Evolutionary conservation across 1,140 invertebrate genomes (phyloP).

Genomic region (Drosophila kepulauana): DNA sequence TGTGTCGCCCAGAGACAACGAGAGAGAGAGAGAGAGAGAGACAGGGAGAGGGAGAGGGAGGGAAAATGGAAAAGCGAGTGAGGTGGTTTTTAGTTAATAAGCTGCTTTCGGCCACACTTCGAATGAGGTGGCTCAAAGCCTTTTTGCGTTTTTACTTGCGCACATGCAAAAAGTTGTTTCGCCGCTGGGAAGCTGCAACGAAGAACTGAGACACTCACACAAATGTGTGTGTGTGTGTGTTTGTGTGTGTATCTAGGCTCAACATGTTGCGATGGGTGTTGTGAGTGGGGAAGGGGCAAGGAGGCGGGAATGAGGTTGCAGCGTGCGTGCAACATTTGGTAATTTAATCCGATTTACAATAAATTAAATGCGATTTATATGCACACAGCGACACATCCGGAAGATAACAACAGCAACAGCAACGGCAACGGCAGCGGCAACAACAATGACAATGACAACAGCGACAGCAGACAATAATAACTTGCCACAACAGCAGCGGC

Average conservation of each 20-base stretch:
- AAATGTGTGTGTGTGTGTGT: neutral
- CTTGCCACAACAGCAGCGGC: slow-evolving; percentile 54
- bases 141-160: slow-evolving; percentile 5
- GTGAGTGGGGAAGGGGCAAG: neutral
- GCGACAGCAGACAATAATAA: slow-evolving; percentile 68
- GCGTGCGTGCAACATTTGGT: slow-evolving; percentile 80
- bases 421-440: slow-evolving; percentile 38
- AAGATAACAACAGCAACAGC: slow-evolving; percentile 74
- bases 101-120: slow-evolving; percentile 69
- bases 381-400: slow-evolving; percentile 83
- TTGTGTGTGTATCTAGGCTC: neutral
- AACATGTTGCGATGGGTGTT: too few relatives aligned
- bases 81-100: slow-evolving; percentile 65
- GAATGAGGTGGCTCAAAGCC: slow-evolving; percentile 49
- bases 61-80: slow-evolving; percentile 7
- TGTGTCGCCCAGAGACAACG: slow-evolving; percentile 16
- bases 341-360: slow-evolving; percentile 84
- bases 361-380: slow-evolving; percentile 84
- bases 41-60: neutral
- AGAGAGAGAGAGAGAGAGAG: slow-evolving; percentile 10
- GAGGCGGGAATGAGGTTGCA: slow-evolving; percentile 6
- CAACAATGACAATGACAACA: slow-evolving; percentile 51
- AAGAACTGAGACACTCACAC: slow-evolving; percentile 6
- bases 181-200: neutral
- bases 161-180: slow-evolving; percentile 4